phyloP scores from a whole-genome alignment of 2,113 vertebrate species.

The Elaphurus davidianus region DNA sequence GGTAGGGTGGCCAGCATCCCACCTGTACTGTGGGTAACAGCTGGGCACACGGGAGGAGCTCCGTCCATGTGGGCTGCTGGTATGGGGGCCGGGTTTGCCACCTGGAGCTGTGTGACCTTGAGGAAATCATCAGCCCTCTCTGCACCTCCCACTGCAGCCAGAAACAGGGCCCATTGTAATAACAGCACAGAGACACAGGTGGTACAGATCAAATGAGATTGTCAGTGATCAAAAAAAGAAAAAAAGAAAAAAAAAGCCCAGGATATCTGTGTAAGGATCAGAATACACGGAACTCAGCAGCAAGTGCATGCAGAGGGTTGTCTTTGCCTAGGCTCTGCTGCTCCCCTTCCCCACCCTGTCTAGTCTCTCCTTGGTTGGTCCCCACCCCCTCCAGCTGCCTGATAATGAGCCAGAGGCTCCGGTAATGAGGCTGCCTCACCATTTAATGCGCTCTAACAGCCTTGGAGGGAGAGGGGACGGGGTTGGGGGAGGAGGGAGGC shows the following conservation, averaged over 20 bases:
- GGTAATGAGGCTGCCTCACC: background rate
- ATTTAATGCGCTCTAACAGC: background rate
- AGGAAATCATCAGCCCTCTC: background rate
- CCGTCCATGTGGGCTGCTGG: background rate
- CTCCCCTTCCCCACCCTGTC: rapidly evolving
- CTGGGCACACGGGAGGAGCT: background rate
- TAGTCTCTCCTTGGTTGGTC: background rate
- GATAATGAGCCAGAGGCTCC: background rate
- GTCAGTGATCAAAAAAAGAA: background rate
- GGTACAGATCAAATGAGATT: background rate
- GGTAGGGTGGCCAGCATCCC: background rate
- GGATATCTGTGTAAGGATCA: background rate
- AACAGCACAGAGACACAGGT: background rate
- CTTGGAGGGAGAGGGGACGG: background rate
- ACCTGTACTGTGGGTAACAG: rapidly evolving
- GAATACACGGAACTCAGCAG: background rate
- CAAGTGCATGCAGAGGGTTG: background rate
- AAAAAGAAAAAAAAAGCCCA: background rate
- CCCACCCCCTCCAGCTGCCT: background rate
- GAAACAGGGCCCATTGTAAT: rapidly evolving
- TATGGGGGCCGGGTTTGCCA: rapidly evolving
- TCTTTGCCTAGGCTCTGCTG: rapidly evolving
- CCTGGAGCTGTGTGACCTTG: background rate
- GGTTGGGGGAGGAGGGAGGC: rapidly evolving
- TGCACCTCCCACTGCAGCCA: background rate